Base-by-base conservation (phyloP, 2,797 vertebrate species). In the Heterohyrax brucei region DNA sequence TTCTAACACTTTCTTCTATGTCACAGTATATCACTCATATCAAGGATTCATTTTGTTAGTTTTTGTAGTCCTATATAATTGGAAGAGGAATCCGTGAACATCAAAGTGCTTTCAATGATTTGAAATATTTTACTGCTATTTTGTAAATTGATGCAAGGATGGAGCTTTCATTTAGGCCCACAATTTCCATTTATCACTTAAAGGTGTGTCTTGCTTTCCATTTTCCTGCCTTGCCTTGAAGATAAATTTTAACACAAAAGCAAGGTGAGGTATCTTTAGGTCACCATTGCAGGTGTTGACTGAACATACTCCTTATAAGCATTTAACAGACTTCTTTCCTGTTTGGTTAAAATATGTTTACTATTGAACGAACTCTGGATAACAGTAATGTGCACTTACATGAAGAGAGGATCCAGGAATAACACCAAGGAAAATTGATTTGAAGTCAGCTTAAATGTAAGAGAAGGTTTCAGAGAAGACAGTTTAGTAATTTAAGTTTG, bases 61-160 rank as follows among this genome's bases (percentile, higher is more conserved):
- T 79, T 95, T 87, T 66, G 16, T 18, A 85, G 78, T 90, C 16
- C 12, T 33, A 46, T 80, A 28, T 92, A 84, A 96, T 96, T 86
- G 93, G 95, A 81, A 94, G 75, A 91, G 93, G 91, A 89, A 70
- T 64, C 10, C 89, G 77, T 83, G 66, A 46, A 94, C 26, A 83
- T 79, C 70, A 44, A 22, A 87, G 61, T 39, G 28, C 26, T 93
- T 92, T 77, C 64, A 77, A 30, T 76, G 53, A 48, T 64, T 30
- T 78, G 39, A 44, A 87, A 76, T 80, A 56, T 68, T 89, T 84
- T 83, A 44, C 30, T 56, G 26, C n/a, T 76, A 61, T 62, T 87
- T 94, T 96, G 30, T 87, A 87, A 50, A 79, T 48, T 87, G 61
- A 28, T 84, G 50, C 8, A 33, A 80, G 68, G 72, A 48, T 87